Evolutionary conservation across 2,888 invertebrate species (phyloP).

Genomic region (Aphodius granarius): DNA sequence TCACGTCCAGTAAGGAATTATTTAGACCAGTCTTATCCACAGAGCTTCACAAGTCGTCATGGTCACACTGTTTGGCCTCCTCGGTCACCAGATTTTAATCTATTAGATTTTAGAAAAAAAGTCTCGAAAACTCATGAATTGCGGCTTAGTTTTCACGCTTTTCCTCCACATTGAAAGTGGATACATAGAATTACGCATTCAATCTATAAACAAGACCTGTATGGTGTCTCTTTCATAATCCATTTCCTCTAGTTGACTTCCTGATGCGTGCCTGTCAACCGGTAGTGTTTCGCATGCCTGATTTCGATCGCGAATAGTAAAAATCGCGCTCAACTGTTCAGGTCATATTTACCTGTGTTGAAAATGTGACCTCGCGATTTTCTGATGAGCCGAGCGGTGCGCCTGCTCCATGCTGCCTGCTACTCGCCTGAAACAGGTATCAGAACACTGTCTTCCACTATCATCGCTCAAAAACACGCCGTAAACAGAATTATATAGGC

Average conservation of each 20-base stretch:
- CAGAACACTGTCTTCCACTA: not conserved
- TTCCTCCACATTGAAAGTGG: not conserved
- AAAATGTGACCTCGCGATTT: not conserved
- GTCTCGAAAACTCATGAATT: no score
- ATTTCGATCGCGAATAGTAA: not conserved
- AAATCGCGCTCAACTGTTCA: not conserved
- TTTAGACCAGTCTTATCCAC: no score
- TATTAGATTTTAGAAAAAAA: no score
- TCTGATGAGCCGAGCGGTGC: not conserved
- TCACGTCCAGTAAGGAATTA: no score
- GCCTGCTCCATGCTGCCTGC: not conserved
- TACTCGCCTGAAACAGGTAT: not conserved
- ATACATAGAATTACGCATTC: not conserved
- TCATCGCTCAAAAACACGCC: not conserved
- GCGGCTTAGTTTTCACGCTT: not conserved
- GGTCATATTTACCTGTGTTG: not conserved
- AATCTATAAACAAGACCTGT: not conserved
- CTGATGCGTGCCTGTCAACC: not conserved
- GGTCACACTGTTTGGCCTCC: no score
- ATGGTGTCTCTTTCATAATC: not conserved
- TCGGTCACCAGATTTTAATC: no score
- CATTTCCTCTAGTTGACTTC: not conserved
- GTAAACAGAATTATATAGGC: not conserved
- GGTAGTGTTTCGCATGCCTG: not conserved
- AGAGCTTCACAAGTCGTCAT: no score